phyloP scores from a whole-genome alignment of 2,797 vertebrate species.

The Ciconia nigra region DNA sequence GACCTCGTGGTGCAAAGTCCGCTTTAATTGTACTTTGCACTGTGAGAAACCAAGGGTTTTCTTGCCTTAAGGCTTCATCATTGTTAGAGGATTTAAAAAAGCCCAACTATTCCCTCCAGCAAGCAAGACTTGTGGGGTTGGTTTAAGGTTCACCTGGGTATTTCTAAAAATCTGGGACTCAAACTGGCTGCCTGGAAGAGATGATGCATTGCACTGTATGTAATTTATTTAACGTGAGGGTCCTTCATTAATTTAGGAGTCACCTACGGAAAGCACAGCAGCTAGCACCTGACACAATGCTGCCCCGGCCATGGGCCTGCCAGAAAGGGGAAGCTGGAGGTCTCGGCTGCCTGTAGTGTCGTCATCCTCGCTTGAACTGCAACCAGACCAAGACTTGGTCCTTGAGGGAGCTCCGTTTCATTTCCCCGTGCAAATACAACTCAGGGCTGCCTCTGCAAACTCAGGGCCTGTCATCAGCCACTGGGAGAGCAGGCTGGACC shows the following conservation, averaged over 20 bases:
- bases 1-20: background rate
- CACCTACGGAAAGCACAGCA: background rate
- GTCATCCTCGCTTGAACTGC: background rate
- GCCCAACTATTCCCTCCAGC: background rate
- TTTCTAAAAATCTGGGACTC: background rate
- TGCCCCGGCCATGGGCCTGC: accelerated
- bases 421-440: background rate
- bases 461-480: accelerated
- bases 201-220: accelerated
- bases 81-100: background rate
- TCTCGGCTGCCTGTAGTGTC: background rate
- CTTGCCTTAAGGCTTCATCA: background rate
- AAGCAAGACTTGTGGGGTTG: background rate
- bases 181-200: background rate
- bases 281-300: background rate
- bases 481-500: background rate
- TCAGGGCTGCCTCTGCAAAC: background rate
- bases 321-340: background rate
- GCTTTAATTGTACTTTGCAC: background rate
- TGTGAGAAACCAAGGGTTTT: background rate
- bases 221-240: background rate
- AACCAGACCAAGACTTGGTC: background rate
- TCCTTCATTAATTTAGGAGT: background rate
- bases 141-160: background rate
- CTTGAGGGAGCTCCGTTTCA: background rate